Evolutionary conservation across 2,113 vertebrate genomes (phyloP).

Genomic region (Erpornis zantholeuca): DNA sequence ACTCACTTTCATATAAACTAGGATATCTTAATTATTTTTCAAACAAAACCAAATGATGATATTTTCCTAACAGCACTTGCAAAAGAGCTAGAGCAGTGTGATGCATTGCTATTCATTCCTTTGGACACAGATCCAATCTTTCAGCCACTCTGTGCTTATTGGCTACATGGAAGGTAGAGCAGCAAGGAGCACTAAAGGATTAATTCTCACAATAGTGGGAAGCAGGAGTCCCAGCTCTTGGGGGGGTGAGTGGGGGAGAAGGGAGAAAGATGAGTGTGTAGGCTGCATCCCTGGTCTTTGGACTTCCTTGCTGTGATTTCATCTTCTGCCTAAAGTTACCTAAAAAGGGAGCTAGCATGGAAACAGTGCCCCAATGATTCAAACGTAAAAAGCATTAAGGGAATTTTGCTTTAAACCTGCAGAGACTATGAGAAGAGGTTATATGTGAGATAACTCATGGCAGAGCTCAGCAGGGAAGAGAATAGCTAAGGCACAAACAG

Average conservation of each 20-base stretch:
- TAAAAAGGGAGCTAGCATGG: neutral
- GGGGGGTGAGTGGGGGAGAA: neutral
- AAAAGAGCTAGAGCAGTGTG: neutral
- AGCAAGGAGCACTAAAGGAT: slow-evolving; percentile 21
- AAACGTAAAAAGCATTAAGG: neutral
- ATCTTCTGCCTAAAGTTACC: neutral
- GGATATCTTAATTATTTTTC: neutral
- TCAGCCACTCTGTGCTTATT: neutral
- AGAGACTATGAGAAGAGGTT: neutral
- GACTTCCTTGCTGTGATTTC: neutral
- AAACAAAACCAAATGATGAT: neutral
- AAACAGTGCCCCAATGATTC: neutral
- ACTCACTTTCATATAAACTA: neutral
- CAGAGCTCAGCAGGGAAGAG: neutral
- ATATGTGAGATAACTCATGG: neutral
- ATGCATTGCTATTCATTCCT: neutral
- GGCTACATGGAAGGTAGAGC: neutral
- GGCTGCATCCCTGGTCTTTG: neutral
- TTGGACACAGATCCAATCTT: neutral
- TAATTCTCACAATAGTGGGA: slow-evolving; percentile 49
- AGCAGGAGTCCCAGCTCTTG: neutral
- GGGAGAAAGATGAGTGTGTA: neutral
- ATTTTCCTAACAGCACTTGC: neutral
- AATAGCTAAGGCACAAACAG: neutral
- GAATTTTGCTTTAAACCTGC: neutral